Conservation (phyloP, 2,113 vertebrate genomes). For the Genyomyrus donnyi region DNA sequence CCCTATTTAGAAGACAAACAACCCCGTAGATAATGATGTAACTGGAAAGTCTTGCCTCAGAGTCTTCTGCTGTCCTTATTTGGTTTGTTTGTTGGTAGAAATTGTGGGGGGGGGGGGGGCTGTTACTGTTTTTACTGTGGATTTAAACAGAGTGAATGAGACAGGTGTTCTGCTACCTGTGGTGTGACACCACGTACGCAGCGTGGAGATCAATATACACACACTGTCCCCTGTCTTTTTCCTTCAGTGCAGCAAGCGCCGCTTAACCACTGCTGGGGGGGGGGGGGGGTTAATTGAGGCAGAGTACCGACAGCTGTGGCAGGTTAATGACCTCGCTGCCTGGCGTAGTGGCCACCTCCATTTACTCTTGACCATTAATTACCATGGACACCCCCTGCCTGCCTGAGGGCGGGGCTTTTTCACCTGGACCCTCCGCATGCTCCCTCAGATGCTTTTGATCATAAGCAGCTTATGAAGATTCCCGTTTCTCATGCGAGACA, state of each 20-base stretch:
- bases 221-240: constrained; percentile 41
- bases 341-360: constrained; percentile 51
- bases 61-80: background rate
- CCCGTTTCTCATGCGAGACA: background rate
- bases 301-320: constrained; percentile 72
- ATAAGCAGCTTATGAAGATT: background rate
- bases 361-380: constrained; percentile 82
- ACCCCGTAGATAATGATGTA: background rate
- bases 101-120: background rate
- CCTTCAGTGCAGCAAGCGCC: constrained; percentile 52
- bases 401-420: constrained; percentile 59
- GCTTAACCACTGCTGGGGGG: constrained; percentile 58
- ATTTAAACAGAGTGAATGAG: background rate
- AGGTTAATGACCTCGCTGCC: constrained; percentile 73
- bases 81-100: background rate
- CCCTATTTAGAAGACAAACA: background rate
- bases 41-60: background rate
- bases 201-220: constrained; percentile 28
- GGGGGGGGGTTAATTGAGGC: constrained; percentile 67
- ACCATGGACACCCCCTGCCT: constrained; percentile 70
- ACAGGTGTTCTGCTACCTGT: background rate
- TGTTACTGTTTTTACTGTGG: background rate
- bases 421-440: constrained; percentile 51
- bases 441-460: background rate
- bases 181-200: background rate